Conservation (phyloP, 2,113 vertebrate genomes). For the Sphaerodactylus townsendi region DNA sequence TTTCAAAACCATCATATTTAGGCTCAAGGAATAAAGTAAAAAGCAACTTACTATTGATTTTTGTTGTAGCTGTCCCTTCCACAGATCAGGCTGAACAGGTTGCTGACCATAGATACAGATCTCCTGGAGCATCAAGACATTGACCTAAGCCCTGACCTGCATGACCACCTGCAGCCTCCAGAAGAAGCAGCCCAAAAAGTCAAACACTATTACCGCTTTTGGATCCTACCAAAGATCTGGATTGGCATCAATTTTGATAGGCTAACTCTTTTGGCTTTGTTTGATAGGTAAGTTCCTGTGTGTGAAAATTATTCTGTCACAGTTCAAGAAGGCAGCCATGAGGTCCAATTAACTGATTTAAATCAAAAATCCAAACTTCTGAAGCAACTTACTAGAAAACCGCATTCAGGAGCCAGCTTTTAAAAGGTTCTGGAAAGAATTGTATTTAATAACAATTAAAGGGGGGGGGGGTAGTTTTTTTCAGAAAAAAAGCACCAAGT, state of each 20-base stretch:
- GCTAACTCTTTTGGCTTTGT: conserved; percentile 94
- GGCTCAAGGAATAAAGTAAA: background rate
- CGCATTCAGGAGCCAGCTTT: background rate
- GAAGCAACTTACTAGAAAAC: background rate
- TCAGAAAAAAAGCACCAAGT: background rate
- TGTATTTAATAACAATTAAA: background rate
- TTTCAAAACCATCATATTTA: background rate
- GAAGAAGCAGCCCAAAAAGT: conserved; percentile 86
- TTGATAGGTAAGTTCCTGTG: conserved; percentile 86
- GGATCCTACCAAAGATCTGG: conserved; percentile 95
- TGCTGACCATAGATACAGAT: conserved; percentile 95
- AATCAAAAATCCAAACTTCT: background rate
- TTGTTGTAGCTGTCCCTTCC: conserved; percentile 84
- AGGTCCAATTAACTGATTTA: background rate
- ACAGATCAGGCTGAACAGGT: conserved; percentile 95
- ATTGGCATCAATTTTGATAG: conserved; percentile 96
- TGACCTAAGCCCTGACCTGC: conserved; percentile 94
- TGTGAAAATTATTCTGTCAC: background rate
- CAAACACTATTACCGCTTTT: conserved; percentile 95
- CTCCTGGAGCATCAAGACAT: conserved; percentile 93
- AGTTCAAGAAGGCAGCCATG: background rate
- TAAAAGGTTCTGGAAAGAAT: no score
- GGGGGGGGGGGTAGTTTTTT: background rate
- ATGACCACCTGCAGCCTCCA: conserved; percentile 84
- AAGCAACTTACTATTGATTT: conserved; percentile 52